Base-by-base conservation (phyloP, 2,113 vertebrate species). In the Aramus guarauna region DNA sequence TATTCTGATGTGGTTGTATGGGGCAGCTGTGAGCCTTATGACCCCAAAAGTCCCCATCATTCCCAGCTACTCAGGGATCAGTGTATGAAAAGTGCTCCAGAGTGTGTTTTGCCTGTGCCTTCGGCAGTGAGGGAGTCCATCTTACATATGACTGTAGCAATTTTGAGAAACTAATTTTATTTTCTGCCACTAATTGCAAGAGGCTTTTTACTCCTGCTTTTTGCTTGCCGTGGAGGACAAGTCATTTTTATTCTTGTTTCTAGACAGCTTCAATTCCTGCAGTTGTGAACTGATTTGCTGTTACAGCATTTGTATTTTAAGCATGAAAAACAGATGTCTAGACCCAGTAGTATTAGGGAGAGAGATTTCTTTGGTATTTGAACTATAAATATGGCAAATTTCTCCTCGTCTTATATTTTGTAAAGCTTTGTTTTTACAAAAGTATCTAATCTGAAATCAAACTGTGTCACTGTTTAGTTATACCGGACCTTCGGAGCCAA, bases 251-350 rank as follows among this genome's bases (percentile, higher is more conserved):
- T 90, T 88, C 78, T 80, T 43, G 0, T 92, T 96, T 94, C 88
- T 92, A 94, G 87, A 90, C 77, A 91, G 58, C 72, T 91, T 96
- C 89, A 91, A 45, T 73, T 94, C 58, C 81, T 91, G 73, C 74
- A 95, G 80, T 94, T 73, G 55, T 88, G 74, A 95, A 66, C 67
- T 53, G 55, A 53, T 94, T 96, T 95, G 95, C 81, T 96, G 66
- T 92, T 94, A 88, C 11, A 72, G 87, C 77, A 82, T 91, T 95
- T 94, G 92, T 96, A 94, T 89, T 96, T 94, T 47, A 95, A 71
- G 87, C 96, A 95, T 87, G 91, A 73, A 95, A 96, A 95, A 81
- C 89, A 92, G 84, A 95, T 91, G 84, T 92, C 89, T 94, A 90
- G 87, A 95, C 73, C 88, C 60, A 84, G 87, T 85, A 85, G 64